These are phyloP conservation scores for Euphydryas editha DNA, from an alignment of 2,888 invertebrate genomes.

Conservation along the genomic window DNA sequence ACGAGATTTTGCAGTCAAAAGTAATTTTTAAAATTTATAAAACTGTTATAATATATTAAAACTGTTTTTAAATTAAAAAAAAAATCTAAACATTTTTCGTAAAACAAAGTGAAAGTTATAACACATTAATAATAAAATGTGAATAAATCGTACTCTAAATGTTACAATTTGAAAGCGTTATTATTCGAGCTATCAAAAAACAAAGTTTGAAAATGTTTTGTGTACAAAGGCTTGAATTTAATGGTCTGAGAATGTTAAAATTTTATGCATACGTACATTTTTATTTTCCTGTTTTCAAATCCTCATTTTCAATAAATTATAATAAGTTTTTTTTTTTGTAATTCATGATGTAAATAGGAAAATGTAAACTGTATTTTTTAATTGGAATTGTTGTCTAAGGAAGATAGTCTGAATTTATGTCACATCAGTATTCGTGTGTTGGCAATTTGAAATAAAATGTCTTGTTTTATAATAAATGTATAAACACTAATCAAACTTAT, in stretches of 20 bases:
- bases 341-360: not conserved
- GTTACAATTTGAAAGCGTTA: constrained; percentile 6
- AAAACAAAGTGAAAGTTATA: not conserved
- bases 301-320: not conserved
- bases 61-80: not conserved
- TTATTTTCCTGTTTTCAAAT: not conserved
- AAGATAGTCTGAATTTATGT: no score
- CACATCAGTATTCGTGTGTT: no score
- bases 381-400: no score
- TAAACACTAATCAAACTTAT: no score
- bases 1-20: no score
- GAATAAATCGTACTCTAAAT: constrained; percentile 5
- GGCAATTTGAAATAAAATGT: no score
- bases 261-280: constrained; percentile 4
- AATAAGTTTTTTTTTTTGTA: not conserved
- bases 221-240: constrained; percentile 3
- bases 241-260: constrained; percentile 7
- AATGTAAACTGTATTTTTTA: no score
- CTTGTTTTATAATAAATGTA: no score
- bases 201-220: not conserved
- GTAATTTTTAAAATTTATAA: not conserved
- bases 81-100: not conserved
- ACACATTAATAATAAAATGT: constrained; percentile 6
- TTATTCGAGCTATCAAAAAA: constrained; percentile 12
- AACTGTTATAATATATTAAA: not conserved